Evolutionary conservation across 2,113 vertebrate species (phyloP), one percentile per base, ranked within the genome.

Genomic region (Gracilinanus agilis): DNA sequence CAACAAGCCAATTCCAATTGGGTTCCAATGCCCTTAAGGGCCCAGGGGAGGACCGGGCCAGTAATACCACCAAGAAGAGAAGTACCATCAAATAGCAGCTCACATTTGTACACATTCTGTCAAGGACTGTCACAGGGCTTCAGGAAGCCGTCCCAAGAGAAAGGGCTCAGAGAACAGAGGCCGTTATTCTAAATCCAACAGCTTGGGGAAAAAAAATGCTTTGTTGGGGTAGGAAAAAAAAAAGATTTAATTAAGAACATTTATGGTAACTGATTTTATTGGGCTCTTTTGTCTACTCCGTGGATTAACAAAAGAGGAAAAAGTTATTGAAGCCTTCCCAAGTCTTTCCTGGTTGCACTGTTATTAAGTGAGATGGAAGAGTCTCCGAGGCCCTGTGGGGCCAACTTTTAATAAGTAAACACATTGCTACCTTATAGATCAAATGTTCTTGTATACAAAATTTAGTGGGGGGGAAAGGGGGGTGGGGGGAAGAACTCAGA

Each of bases 321-420:
- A 40, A 83, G 34, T 83, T 83, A 40, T 11, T 7, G 24, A 44
- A 90, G 25, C 89, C 24, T 53, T 90, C 44, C 24, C 7, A 44
- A 90, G 89, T 44, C 49, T 27, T 24, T 90, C 34, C 34, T 0
- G 27, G 34, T 49, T 40, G 24, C 44, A 24, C 1, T 3, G 0
- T 54, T 12, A 34, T 40, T 29, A 25, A 44, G 9, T 1, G 24
- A 91, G 29, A 55, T 12, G 3, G 21, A 16, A 23, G 61, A 53
- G 27, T n/a, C 11, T n/a, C 29, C 0, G 3, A 24, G 44, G 55
- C 55, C n/a, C 44, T 8, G 1, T 19, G n/a, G 83, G 9, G 0
- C 0, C 7, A 83, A 11, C 27, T 61, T 75, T 6, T 11, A 0
- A 58, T 10, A n/a, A 67, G n/a, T 19, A 9, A 49, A 19, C 29